phyloP scores from a whole-genome alignment of 2,113 vertebrate genomes.

The Oenanthe melanoleuca region DNA sequence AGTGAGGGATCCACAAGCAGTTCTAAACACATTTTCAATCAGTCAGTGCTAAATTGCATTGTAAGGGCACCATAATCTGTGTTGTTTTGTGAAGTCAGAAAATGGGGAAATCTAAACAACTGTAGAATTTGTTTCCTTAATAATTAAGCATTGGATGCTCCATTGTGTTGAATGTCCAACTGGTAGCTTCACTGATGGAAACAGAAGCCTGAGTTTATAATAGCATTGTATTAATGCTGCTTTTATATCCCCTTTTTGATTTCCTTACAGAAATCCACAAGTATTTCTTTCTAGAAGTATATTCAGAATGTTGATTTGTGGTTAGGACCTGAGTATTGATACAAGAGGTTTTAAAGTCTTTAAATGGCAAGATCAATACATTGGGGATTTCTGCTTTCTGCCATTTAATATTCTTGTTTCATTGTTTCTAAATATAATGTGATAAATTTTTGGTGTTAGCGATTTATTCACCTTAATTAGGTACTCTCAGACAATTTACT shows the following conservation, averaged over 20 bases:
- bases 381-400: neutral
- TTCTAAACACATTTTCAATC: neutral
- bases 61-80: neutral
- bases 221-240: no score
- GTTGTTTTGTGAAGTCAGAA: neutral
- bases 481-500: conserved; percentile 87
- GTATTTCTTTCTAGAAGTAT: neutral
- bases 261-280: neutral
- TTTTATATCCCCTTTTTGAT: no score
- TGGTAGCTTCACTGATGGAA: neutral
- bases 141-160: neutral
- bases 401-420: neutral
- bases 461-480: conserved; percentile 79
- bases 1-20: rapidly evolving
- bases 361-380: neutral
- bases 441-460: neutral
- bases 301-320: neutral
- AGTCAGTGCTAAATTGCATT: neutral
- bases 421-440: neutral
- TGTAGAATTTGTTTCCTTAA: neutral
- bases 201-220: no score
- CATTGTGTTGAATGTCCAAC: rapidly evolving
- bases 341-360: neutral
- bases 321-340: neutral
- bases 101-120: neutral